Evolutionary conservation across 2,797 vertebrate genomes (phyloP), one percentile per base, ranked within the genome.

Genomic region (Tragelaphus oryx): DNA sequence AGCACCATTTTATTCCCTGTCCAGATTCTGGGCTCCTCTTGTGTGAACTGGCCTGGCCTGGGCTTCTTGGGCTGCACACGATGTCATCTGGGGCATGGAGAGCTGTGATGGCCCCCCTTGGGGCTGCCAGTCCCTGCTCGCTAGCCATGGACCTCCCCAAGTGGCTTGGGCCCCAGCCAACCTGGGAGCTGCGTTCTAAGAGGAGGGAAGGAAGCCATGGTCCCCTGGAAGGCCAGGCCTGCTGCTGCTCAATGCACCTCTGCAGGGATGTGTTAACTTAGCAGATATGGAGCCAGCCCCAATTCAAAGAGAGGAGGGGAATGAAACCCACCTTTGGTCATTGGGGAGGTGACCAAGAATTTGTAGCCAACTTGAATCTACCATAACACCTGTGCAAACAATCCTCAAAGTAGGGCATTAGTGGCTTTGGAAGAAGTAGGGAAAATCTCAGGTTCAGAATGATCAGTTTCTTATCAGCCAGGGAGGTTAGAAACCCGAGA

Each of bases 231-330:
- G 89, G 22, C 46, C 4, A 3, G 20, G 33, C 37, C 16, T 17
- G 18, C 26, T 41, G 11, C 75, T 50, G 20, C 46, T 6, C 9
- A 0, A 2, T 5, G 13, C 0, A 3, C 18, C n/a, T 81, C 46
- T 12, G 20, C 62, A 12, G 30, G 26, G 3, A 30, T 52, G 76
- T 60, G 9, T 37, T 65, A 41, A 13, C 33, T 79, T 50, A 52
- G 8, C 12, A 85, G 60, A 33, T 33, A 17, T 13, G 8, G 37
- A 55, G 28, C 78, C 60, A 74, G 30, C 90, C 79, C 41, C 54
- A 37, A 26, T 10, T 33, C 37, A 33, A 41, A 30, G 17, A 44
- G 2, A 54, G 5, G 22, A 33, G n/a, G n/a, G 28, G 52, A 50
- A 59, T 44, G 71, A 59, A 82, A 74, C 13, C 26, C 50, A 52